Conservation (phyloP, 2,797 vertebrate genomes). For the Gorsachius magnificus region DNA sequence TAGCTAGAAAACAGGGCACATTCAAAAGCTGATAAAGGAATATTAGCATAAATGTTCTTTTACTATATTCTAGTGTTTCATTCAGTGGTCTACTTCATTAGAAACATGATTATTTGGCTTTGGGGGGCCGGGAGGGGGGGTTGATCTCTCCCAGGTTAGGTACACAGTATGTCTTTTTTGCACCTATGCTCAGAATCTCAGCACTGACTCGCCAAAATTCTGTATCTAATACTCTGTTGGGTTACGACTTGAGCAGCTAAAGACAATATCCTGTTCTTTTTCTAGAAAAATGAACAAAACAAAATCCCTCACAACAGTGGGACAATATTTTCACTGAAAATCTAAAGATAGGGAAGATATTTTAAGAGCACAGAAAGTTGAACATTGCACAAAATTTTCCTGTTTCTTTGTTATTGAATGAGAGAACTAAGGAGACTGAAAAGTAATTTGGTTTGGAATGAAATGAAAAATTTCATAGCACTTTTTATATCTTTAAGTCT, state of each 20-base stretch:
- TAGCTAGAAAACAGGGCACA: background rate
- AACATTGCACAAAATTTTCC: background rate
- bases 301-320: background rate
- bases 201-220: background rate
- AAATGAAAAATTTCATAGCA: background rate
- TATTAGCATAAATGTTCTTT: background rate
- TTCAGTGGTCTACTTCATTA: background rate
- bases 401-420: accelerated
- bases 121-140: accelerated
- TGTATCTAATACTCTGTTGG: background rate
- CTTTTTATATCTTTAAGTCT: background rate
- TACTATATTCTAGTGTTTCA: background rate
- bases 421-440: background rate
- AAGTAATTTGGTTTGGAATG: background rate
- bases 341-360: background rate
- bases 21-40: background rate
- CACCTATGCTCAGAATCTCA: background rate
- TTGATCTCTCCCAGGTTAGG: background rate
- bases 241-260: background rate
- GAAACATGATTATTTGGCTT: background rate
- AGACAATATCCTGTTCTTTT: background rate
- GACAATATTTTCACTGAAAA: background rate
- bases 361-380: background rate
- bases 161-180: background rate
- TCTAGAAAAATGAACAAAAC: background rate